Evolutionary conservation across 2,113 vertebrate genomes (phyloP), one percentile per base, ranked within the genome.

Genomic region (Aramus guarauna): DNA sequence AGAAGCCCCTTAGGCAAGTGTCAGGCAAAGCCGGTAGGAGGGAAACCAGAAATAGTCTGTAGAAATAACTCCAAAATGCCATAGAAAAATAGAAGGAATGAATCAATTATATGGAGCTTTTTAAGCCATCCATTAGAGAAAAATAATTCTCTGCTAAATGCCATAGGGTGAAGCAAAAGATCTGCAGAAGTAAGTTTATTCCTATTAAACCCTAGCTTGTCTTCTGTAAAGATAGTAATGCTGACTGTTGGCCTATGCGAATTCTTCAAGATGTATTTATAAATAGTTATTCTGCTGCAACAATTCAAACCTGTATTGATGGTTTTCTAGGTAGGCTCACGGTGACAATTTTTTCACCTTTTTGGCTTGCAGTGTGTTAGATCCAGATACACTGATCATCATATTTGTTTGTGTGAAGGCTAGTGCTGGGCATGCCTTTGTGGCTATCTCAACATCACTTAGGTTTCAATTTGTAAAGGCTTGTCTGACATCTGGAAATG

Each of bases 1-100:
- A 79, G 80, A 92, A 96, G 14, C n/a, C 86, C 92, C 93, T 95
- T 66, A 87, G 94, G 94, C 92, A 85, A 97, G 89, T 85, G 92
- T 94, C 94, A 91, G 64, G 77, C 1, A 0, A 88, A 94, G 91
- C 60, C 91, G 80, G 77, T 75, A 88, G 92, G 73, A 89, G 89
- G 69, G 69, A 94, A 95, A 81, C 80, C 59, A 69, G 88, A 78
- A 87, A 62, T 37, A 87, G 76, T 91, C 66, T 95, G 77, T 36
- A 87, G 91, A 96, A 97, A 92, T 95, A 76, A 91, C 73, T 95
- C 66, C 45, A 89, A 94, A 94, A 88, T 89, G 56, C 43, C 66
- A 53, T 21, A 78, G 88, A 91, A 91, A 92, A 94, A 71, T 64
- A 75, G 83, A 84, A 80, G 34, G 60, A 91, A 89, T 79, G 20